phyloP scores from a whole-genome alignment of 2,797 vertebrate genomes.

The Carapus acus region DNA sequence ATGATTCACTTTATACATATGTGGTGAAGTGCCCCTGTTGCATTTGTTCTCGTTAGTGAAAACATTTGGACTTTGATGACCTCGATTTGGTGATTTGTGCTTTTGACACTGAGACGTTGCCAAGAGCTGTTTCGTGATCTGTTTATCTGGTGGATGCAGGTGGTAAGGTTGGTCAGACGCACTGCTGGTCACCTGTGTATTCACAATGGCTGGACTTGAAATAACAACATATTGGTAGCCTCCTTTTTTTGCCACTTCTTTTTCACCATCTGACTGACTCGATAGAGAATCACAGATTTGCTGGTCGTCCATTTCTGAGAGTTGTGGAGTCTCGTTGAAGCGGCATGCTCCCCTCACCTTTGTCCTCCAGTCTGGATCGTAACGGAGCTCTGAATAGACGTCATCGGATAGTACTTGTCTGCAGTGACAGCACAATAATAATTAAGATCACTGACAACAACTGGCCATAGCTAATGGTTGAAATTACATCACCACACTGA shows the following conservation, averaged over 20 bases:
- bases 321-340: conserved; percentile 13
- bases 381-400: conserved; percentile 67
- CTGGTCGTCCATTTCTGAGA: conserved; percentile 25
- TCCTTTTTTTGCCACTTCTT: conserved; percentile 11
- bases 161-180: conserved; percentile 38
- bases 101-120: conserved; percentile 2
- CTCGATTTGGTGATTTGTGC: neutral
- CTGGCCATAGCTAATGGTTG: neutral
- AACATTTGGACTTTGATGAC: neutral
- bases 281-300: conserved; percentile 36
- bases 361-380: conserved; percentile 74
- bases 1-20: neutral
- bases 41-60: neutral
- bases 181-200: neutral
- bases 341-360: conserved; percentile 33
- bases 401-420: conserved; percentile 54
- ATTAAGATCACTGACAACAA: conserved; percentile 10
- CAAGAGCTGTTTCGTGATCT: conserved; percentile 8
- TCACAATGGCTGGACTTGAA: conserved; percentile 22
- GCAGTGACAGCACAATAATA: conserved; percentile 27
- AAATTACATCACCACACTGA: neutral
- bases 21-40: neutral
- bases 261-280: conserved; percentile 5
- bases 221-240: conserved; percentile 32
- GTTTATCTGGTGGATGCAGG: conserved; percentile 38